phyloP scores from a whole-genome alignment of 2,113 vertebrate species.

The Odontesthes bonariensis region DNA sequence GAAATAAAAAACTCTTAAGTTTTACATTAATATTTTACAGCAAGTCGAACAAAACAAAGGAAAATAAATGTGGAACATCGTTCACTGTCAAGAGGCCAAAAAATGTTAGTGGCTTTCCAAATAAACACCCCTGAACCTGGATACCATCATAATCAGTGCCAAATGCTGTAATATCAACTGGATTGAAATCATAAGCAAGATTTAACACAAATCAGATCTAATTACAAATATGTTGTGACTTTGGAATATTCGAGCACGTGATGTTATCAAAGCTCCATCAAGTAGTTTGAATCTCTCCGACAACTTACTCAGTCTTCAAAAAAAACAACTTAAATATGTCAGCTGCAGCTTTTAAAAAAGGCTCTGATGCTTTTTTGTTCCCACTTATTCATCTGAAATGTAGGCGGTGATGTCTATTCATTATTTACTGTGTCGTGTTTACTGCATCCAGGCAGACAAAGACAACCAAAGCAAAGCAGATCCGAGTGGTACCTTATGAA shows the following conservation, averaged over 20 bases:
- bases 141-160: neutral
- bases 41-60: neutral
- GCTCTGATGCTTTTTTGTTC: neutral
- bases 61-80: neutral
- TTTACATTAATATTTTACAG: neutral
- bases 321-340: neutral
- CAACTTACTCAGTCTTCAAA: neutral
- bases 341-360: neutral
- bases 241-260: neutral
- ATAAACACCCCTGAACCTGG: neutral
- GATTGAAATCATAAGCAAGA: neutral
- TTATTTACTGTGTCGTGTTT: neutral
- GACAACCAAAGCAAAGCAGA: conserved; percentile 10
- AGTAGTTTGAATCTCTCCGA: neutral
- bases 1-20: neutral
- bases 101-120: too few species aligned
- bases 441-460: conserved; percentile 23
- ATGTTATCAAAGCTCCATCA: neutral
- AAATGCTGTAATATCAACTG: neutral
- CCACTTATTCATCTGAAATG: neutral
- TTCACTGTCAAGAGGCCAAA: neutral
- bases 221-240: neutral
- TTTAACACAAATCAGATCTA: neutral
- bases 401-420: neutral
- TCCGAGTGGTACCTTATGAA: conserved; percentile 89